phyloP scores from a whole-genome alignment of 2,888 invertebrate species.

The Drosophila atroscutellata region DNA sequence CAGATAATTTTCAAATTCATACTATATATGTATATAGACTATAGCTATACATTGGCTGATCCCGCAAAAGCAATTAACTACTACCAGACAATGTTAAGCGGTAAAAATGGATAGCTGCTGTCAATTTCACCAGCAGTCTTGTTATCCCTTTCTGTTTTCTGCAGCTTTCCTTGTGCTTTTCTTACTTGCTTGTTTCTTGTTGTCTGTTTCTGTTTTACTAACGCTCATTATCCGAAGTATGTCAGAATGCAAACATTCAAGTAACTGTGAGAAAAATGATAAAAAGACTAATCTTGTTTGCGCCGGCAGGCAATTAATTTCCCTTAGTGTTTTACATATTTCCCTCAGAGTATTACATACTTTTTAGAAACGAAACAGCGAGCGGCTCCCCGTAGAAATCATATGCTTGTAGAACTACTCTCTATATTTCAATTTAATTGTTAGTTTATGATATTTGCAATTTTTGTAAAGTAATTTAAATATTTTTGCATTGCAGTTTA shows the following conservation, averaged over 20 bases:
- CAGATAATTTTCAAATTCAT: conserved; percentile 23
- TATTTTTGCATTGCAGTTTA: background rate
- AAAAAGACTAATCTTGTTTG: conserved; percentile 16
- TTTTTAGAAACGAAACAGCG: background rate
- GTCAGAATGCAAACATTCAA: conserved; percentile 12
- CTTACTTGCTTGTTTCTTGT: background rate
- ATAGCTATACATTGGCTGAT: background rate
- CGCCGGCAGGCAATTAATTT: conserved; percentile 11
- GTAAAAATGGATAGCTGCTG: conserved; percentile 8
- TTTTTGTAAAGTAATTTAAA: background rate
- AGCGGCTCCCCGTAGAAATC: background rate
- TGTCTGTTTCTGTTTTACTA: conserved; percentile 6
- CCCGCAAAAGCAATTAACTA: conserved; percentile 1
- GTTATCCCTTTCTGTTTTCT: background rate
- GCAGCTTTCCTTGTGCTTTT: background rate
- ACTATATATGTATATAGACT: background rate
- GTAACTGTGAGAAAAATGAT: conserved; percentile 12
- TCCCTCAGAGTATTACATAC: too few relatives aligned
- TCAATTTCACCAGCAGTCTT: background rate
- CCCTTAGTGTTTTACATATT: background rate
- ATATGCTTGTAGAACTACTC: background rate
- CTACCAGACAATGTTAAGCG: background rate
- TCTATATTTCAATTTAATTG: background rate
- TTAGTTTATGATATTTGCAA: background rate
- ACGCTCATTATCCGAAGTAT: conserved; percentile 8